Base-by-base conservation (phyloP, 2,888 invertebrate species). In the Cordylochernes scorpioides region DNA sequence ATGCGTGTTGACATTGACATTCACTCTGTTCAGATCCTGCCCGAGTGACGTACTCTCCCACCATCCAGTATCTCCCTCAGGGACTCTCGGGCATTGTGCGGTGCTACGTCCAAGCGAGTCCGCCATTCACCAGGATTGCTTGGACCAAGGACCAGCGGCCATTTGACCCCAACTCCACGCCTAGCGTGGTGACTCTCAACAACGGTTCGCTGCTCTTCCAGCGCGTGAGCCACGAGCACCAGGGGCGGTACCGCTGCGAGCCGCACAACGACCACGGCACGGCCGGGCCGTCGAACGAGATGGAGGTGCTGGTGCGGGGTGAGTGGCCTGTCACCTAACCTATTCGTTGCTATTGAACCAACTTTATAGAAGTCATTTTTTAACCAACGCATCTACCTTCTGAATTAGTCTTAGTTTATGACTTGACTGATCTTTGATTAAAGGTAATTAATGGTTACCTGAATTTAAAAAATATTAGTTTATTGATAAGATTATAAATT, bases 61-160 rank as follows among this genome's bases (percentile, higher is more conserved):
- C 78, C 43, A 70, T 80, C 45, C 80, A 88, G 54, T 88, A 84
- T 57, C 65, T 91, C 49, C 88, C 91, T 29, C 75, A 80, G 55
- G 75, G 86, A 28, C 62, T 86, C 53, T 77, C 77, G 4, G 51
- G 52, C 16, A 46, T 84, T 40, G 77, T 91, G 33, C 80, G 84
- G 51, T 91, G 91, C 58, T 80, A 82, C 58, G 82, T 88, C 50
- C 86, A 86, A 57, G 78, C 88, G 31, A 88, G 86, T 59, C 91
- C 91, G 24, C 78, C 84, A 28, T 66, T 86, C 44, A 78, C 82
- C 51, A 78, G 80, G 54, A 80, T 88, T 41, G 80, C 84, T 46
- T 94, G 91, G 91, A 84, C 82, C 50, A 84, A 86, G 59, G 84
- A 91, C 61, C 80, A 80, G 51, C 67, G 80, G 36, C 63, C 80